Evolutionary conservation across 2,797 vertebrate genomes (phyloP), one percentile per base, ranked within the genome.

Genomic region (Bovichtus diacanthus): DNA sequence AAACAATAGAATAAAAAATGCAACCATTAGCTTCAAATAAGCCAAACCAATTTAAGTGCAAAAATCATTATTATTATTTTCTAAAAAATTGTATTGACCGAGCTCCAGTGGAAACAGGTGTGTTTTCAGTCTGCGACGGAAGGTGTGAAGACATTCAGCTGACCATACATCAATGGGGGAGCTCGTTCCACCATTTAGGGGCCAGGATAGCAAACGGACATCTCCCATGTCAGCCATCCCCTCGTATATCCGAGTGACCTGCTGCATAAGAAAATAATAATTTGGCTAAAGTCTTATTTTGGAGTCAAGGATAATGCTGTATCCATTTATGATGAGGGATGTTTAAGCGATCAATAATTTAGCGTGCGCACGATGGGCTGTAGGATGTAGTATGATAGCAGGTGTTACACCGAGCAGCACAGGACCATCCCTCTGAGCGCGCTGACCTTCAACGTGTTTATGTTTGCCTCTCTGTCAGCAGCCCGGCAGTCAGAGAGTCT

Each of bases 401-500:
- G 72, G 13, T 27, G 63, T 70, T 69, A 21, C 49, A 78, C 29
- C 39, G 27, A 44, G 34, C 56, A 12, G n/a, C n/a, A 21, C 63
- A 47, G 59, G 65, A 18, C 43, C 29, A 1, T 53, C 49, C 27
- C n/a, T 72, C 19, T 12, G 71, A 66, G 59, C 10, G 3, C n/a
- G 63, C 46, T 76, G 83, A 89, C 90, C 84, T 90, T 91, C 78
- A 83, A 50, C 78, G 90, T 82, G 70, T 84, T 82, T 85, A 74
- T 83, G 55, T 76, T 58, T 64, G 61, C 53, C 67, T 71, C 76
- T 46, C 54, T 70, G 54, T 56, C 58, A 53, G 63, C 79, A 27
- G 76, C 62, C 9, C 7, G 31, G 44, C 59, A 61, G 58, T 63
- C 80, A 36, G 31, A 70, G 38, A 66, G 63, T 53, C 43, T 38